These are phyloP conservation scores for Lamprologus callipterus DNA, from an alignment of 2,113 vertebrate species.

Conservation along the genomic window DNA sequence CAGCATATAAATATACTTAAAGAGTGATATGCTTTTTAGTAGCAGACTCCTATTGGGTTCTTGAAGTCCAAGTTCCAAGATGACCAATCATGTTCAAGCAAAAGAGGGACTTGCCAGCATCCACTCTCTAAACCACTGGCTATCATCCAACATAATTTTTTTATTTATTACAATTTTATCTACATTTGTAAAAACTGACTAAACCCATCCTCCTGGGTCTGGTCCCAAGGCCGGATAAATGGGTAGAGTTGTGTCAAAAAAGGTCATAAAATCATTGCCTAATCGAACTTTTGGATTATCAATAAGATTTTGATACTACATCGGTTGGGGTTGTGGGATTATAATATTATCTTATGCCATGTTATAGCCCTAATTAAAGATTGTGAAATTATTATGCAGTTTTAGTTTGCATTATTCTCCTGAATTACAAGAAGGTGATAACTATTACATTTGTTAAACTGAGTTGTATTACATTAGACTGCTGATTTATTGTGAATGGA, in stretches of 20 bases:
- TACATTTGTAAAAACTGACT: background rate
- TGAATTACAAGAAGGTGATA: too few species aligned
- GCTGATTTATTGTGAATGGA: too few species aligned
- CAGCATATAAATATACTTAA: background rate
- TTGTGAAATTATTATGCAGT: too few species aligned
- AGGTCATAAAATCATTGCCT: background rate
- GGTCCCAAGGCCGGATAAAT: background rate
- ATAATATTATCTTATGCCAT: too few species aligned
- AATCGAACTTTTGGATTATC: background rate
- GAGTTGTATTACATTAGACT: too few species aligned
- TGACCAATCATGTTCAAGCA: background rate
- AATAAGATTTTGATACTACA: background rate
- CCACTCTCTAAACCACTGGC: background rate
- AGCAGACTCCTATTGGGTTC: background rate
- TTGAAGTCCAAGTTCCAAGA: background rate
- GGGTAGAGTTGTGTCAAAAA: background rate
- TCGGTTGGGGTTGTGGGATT: too few species aligned
- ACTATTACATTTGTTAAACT: too few species aligned
- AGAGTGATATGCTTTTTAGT: background rate
- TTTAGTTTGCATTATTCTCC: too few species aligned
- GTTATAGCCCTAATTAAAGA: too few species aligned
- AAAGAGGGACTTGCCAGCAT: background rate
- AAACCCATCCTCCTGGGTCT: background rate
- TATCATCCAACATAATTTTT: background rate
- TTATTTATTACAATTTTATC: background rate